Percentiles rank a stretch among this genome's conserved stretches.
phyloP scores from a whole-genome alignment of 2,113 vertebrate genomes.

The Lichenostomus cassidix region DNA sequence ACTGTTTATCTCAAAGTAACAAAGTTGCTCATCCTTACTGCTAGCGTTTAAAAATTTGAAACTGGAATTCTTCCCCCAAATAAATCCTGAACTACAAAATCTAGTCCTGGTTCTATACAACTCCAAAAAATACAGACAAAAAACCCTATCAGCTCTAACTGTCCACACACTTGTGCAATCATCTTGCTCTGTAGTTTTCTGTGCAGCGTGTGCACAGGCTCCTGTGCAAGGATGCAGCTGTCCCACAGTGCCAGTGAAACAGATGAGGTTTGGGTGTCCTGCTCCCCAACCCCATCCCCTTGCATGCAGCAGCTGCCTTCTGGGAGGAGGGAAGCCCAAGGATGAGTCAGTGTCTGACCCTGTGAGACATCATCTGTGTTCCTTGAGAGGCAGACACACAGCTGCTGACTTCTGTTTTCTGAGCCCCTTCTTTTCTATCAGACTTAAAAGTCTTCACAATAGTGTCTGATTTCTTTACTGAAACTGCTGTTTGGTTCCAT shows the following conservation, averaged over 20 bases:
- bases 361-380: not conserved
- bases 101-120: not conserved
- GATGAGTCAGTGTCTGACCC: not conserved
- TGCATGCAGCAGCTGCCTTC: not conserved
- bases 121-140: not conserved
- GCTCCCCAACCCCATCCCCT: not conserved
- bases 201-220: not conserved
- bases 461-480: not conserved
- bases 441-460: not conserved
- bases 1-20: not conserved
- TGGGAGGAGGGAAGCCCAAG: not conserved
- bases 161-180: not conserved
- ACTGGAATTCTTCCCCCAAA: not conserved
- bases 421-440: not conserved
- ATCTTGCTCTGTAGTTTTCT: not conserved
- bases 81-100: not conserved
- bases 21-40: not conserved
- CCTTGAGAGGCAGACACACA: not conserved
- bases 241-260: not conserved
- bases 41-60: not conserved
- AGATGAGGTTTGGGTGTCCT: not conserved
- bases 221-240: not conserved
- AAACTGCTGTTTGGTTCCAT: not conserved
- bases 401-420: not conserved
- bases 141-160: not conserved